Evolutionary conservation across 2,113 vertebrate species (phyloP), one percentile per base, ranked within the genome.

Genomic region (Helogale parvula): DNA sequence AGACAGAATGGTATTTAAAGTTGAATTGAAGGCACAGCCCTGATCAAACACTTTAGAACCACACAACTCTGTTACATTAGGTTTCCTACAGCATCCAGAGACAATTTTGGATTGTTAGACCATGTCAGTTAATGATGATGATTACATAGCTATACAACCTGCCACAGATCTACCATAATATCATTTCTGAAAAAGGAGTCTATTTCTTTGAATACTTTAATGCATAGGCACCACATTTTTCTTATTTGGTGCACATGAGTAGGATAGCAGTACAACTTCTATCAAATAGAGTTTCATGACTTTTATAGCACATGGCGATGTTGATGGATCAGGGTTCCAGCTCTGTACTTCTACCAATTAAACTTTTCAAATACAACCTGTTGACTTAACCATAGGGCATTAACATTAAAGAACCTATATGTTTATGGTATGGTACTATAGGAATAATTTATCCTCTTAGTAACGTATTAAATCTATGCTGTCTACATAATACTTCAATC

Each of bases 1-100:
- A 97, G 97, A n/a, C 57, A 80, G 0, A 35, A 84, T 76, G 45
- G 3, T 2, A 90, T 87, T 97, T 91, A 77, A 94, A 76, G 45
- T 54, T 82, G 33, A 90, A 91, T 9, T 82, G 52, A 47, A 97
- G 21, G 23, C 5, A 93, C 60, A 69, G 60, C 41, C 14, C 23
- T 90, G 15, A 87, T 63, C 2, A 90, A 33, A 2, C 1, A 65
- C 92, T 94, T 95, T 47, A 0, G 65, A n/a, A 23, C 10, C 85
- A 93, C 45, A 14, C 11, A 25, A 38, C 13, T 90, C 76, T 13
- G 8, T 38, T 88, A 77, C 50, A 76, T 85, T 97, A 86, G 83
- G 4, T 96, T 76, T 96, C n/a, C 88, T 35, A 72, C 1, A 69
- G 63, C 76, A 93, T 1, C 45, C 19, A n/a, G 71, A 52, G 19